Conservation (phyloP, 2,797 vertebrate species). For the Apogon hyalosoma region DNA sequence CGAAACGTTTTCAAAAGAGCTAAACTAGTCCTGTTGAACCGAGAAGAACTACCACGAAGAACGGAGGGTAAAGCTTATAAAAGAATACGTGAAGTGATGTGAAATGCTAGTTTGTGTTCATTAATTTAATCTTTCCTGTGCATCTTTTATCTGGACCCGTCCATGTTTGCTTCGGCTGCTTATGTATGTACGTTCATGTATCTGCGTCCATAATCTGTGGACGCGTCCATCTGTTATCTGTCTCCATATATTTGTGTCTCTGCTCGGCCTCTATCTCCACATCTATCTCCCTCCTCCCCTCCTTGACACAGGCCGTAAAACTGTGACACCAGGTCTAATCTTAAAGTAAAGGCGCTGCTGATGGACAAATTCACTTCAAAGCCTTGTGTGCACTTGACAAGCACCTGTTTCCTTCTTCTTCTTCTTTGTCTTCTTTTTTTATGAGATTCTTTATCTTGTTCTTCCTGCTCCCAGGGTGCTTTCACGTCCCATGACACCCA, state of each 20-base stretch:
- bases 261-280: slow-evolving; percentile 4
- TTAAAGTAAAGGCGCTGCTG: slow-evolving; percentile 27
- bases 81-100: too few relatives aligned
- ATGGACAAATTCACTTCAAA: slow-evolving; percentile 47
- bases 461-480: slow-evolving; percentile 31
- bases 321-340: slow-evolving; percentile 38
- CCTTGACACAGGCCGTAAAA: slow-evolving; percentile 33
- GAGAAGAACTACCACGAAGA: too few relatives aligned
- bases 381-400: slow-evolving; percentile 39
- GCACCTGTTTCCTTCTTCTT: slow-evolving; percentile 24
- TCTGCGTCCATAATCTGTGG: neutral
- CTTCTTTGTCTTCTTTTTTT: slow-evolving; percentile 18
- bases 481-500: slow-evolving; percentile 39
- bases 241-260: slow-evolving; percentile 17
- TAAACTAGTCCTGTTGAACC: too few relatives aligned
- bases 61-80: too few relatives aligned
- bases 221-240: neutral
- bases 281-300: slow-evolving; percentile 21
- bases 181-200: too few relatives aligned
- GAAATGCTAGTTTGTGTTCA: too few relatives aligned
- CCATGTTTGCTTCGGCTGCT: too few relatives aligned
- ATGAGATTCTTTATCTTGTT: slow-evolving; percentile 54
- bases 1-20: too few relatives aligned
- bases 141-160: too few relatives aligned
- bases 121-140: too few relatives aligned